Base-by-base conservation (phyloP, 2,113 vertebrate species). In the Mixornis gularis region DNA sequence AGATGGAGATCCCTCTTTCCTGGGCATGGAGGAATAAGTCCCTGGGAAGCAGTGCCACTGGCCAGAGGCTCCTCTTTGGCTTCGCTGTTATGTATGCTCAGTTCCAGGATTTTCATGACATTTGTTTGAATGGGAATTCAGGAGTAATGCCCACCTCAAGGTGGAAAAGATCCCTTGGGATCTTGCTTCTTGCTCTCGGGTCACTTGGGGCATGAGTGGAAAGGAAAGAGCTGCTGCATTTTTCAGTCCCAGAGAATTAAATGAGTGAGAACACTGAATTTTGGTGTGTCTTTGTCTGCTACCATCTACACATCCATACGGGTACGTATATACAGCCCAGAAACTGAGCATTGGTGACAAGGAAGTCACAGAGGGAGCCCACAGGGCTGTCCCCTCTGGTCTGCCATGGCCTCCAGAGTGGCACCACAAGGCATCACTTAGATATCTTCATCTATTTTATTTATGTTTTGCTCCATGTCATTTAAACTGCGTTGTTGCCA, bases 271-370 rank as follows among this genome's bases (percentile, higher is more conserved):
- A 43, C 91, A 77, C 74, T 79, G n/a, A 7, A 48, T 85, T 76
- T 58, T 52, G 55, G 58, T 68, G 72, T 88, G 82, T 90, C 84
- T 94, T 94, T 95, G 96, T 97, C 96, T 97, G 96, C 96, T 97
- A 96, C 95, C 96, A 97, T 95, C 96, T 96, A 94, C 86, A 83
- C 83, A 72, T 90, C 91, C 80, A 7, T 6, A 30, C 0, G 41
- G 88, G 91, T 59, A 82, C 29, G 4, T 32, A 8, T 26, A 2
- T 6, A 68, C 70, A 76, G 79, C 84, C 92, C 95, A 68, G 91
- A 85, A 79, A 94, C 93, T 87, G 95, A 96, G 96, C 93, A 93
- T n/a, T 66, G 56, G 30, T 90, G 82, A 87, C 91, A 87, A 26
- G 87, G 91, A 83, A 92, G 96, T 91, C 81, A 85, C 74, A 94